Conservation (phyloP, 2,888 invertebrate genomes). For the Sarcophaga rosellei region DNA sequence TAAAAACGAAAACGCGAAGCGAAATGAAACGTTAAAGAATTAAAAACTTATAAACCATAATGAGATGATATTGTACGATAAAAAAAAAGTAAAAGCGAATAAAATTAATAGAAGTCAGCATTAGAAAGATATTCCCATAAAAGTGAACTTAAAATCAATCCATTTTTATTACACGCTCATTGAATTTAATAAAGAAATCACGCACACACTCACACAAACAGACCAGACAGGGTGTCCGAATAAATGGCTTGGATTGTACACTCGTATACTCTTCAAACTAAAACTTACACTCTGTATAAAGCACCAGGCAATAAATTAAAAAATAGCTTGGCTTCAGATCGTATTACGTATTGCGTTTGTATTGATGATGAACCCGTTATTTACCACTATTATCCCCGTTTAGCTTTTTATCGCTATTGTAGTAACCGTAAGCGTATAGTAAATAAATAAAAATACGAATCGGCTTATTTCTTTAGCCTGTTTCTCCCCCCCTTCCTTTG, state of each 20-base stretch:
- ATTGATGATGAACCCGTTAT: constrained; percentile 34
- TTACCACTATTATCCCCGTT: constrained; percentile 44
- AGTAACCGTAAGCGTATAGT: constrained; percentile 8
- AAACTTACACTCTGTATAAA: too few relatives aligned
- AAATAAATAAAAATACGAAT: constrained; percentile 7
- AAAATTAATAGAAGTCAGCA: constrained; percentile 1
- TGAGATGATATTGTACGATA: constrained; percentile 28
- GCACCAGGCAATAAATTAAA: too few relatives aligned
- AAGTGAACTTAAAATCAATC: constrained; percentile 58
- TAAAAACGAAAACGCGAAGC: constrained; percentile 22
- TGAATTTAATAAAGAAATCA: constrained; percentile 57
- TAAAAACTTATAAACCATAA: constrained; percentile 38
- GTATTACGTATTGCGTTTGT: constrained; percentile 6
- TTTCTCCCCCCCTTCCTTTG: background rate
- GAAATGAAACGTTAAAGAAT: constrained; percentile 5
- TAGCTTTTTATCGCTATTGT: constrained; percentile 18
- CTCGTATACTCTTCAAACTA: too few relatives aligned
- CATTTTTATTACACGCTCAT: constrained; percentile 62
- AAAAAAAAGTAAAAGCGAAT: background rate
- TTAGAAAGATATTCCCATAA: constrained; percentile 32
- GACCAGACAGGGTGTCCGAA: background rate
- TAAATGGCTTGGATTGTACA: background rate
- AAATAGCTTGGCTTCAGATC: background rate
- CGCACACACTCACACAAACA: background rate
- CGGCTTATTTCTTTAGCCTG: background rate